Evolutionary conservation across 2,888 invertebrate genomes (phyloP).

Genomic region (Endotricha flammealis): DNA sequence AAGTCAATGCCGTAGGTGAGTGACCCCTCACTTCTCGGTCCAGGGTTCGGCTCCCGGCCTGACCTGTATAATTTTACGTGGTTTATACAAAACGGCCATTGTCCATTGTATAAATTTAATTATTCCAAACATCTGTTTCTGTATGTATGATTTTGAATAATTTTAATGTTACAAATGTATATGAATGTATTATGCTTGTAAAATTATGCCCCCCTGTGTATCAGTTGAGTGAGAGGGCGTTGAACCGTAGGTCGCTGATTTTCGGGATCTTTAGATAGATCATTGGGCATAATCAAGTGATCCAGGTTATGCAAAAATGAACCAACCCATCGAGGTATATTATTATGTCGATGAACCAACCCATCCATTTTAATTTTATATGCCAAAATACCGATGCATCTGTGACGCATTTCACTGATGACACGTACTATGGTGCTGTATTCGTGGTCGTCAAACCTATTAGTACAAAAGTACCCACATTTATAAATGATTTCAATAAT

Average conservation of each 20-base stretch:
- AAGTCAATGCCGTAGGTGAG: conserved; percentile 36
- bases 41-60: conserved; percentile 32
- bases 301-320: too few relatives aligned
- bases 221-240: conserved; percentile 3
- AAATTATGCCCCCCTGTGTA: conserved; percentile 4
- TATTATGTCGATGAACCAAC: too few relatives aligned
- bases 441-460: too few relatives aligned
- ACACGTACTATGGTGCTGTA: too few relatives aligned
- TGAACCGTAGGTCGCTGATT: conserved; percentile 3
- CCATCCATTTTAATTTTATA: background rate
- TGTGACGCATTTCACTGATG: too few relatives aligned
- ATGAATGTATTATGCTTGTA: conserved; percentile 7
- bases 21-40: conserved; percentile 30
- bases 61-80: conserved; percentile 31
- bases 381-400: too few relatives aligned
- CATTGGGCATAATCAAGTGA: too few relatives aligned
- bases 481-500: too few relatives aligned
- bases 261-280: conserved; percentile 3
- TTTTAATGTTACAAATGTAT: conserved; percentile 7
- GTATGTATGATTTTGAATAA: conserved; percentile 17
- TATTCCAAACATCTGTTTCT: conserved; percentile 18
- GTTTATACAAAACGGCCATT: conserved; percentile 28
- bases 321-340: too few relatives aligned
- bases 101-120: conserved; percentile 16
- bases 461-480: too few relatives aligned